Evolutionary conservation across 2,888 invertebrate genomes (phyloP).

Genomic region (Drosophila picticornis): DNA sequence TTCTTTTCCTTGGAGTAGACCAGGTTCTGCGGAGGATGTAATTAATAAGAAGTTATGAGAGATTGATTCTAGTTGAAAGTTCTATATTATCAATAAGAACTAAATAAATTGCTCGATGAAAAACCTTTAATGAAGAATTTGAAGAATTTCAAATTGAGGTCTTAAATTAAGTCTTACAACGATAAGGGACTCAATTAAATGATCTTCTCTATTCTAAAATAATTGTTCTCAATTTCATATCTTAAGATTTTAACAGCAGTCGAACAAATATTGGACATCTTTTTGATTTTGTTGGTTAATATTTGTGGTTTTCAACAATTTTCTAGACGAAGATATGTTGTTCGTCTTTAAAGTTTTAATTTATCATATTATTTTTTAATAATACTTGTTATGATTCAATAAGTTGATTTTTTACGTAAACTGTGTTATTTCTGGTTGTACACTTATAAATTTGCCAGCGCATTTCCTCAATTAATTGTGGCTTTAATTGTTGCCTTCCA

Average conservation of each 20-base stretch:
- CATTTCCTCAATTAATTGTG: constrained; percentile 32
- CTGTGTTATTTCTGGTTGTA: not conserved
- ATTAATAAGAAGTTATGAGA: not conserved
- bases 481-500: constrained; percentile 17
- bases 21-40: constrained; percentile 86
- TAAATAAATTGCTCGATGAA: not conserved
- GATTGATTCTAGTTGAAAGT: not conserved
- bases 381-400: not conserved
- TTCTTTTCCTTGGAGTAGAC: constrained; percentile 87
- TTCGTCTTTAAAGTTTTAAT: not conserved
- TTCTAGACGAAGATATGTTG: too few species aligned
- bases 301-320: not conserved
- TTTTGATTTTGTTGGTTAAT: not conserved
- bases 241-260: not conserved
- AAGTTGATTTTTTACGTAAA: not conserved
- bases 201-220: not conserved
- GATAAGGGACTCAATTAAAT: not conserved
- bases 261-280: not conserved
- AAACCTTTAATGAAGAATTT: not conserved
- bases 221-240: not conserved
- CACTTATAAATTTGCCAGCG: not conserved
- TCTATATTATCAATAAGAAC: too few species aligned
- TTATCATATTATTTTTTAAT: not conserved
- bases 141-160: not conserved
- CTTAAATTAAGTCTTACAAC: not conserved